Evolutionary conservation across 2,797 vertebrate genomes (phyloP).

Genomic region (Micrastur ruficollis): DNA sequence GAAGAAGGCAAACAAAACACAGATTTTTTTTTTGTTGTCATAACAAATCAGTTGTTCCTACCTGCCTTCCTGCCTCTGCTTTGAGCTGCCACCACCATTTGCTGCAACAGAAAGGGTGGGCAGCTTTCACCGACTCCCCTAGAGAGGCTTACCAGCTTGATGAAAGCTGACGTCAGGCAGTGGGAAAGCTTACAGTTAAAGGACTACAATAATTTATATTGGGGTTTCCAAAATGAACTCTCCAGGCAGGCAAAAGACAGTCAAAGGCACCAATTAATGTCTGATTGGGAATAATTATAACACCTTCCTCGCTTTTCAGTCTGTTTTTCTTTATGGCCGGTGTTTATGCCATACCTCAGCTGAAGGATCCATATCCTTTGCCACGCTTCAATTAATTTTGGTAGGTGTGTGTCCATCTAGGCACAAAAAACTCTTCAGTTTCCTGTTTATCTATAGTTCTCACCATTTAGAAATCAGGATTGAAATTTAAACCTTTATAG

Average conservation of each 20-base stretch:
- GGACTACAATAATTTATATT: neutral
- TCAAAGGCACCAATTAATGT: neutral
- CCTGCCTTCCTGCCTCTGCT: neutral
- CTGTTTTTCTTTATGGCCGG: neutral
- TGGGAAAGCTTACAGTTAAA: neutral
- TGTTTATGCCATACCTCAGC: neutral
- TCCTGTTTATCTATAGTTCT: constrained; percentile 15
- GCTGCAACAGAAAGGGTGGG: neutral
- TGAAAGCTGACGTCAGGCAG: neutral
- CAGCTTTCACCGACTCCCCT: neutral
- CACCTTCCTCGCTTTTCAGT: neutral
- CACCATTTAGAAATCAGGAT: constrained; percentile 5
- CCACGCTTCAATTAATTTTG: neutral
- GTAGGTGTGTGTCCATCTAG: neutral
- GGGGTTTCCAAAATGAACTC: neutral
- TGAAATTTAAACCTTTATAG: neutral
- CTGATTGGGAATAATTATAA: constrained; percentile 12
- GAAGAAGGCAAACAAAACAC: neutral
- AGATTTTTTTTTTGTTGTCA: neutral
- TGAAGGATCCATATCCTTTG: neutral
- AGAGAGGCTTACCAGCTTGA: neutral
- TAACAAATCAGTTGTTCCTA: neutral
- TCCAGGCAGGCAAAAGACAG: neutral
- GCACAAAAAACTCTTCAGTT: neutral
- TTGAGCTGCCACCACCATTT: neutral